Percentiles rank a stretch among this genome's conserved stretches.
Evolutionary conservation across 2,113 vertebrate species (phyloP).

Genomic region (Cromileptes altivelis): DNA sequence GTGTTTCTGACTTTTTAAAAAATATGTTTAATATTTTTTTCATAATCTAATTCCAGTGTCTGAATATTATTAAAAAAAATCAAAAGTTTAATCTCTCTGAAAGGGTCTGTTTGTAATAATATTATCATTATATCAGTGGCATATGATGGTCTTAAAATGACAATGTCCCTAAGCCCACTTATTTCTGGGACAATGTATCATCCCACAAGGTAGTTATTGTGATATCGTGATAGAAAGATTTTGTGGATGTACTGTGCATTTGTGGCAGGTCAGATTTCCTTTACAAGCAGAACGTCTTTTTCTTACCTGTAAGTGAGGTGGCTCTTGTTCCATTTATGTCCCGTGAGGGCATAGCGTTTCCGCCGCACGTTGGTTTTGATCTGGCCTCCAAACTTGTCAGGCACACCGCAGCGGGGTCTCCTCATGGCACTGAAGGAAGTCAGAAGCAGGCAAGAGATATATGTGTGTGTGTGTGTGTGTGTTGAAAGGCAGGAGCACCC

Average conservation of each 20-base stretch:
- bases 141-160: too few species aligned
- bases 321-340: conserved; percentile 93
- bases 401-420: conserved; percentile 95
- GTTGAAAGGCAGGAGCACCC: conserved; percentile 40
- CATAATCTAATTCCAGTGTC: too few species aligned
- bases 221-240: not conserved
- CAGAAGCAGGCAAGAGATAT: not conserved
- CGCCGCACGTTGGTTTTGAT: conserved; percentile 95
- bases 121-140: too few species aligned
- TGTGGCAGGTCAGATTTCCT: not conserved
- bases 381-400: conserved; percentile 93
- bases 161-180: too few species aligned
- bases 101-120: too few species aligned
- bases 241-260: not conserved
- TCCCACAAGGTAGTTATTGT: too few species aligned
- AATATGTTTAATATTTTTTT: too few species aligned
- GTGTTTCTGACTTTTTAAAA: too few species aligned
- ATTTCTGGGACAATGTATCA: too few species aligned
- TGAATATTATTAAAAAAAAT: too few species aligned
- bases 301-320: conserved; percentile 94
- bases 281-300: not conserved
- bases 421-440: conserved; percentile 90
- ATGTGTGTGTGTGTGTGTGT: not conserved
- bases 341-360: conserved; percentile 94
- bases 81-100: too few species aligned